phyloP scores from a whole-genome alignment of 2,888 invertebrate species.

The Aethes cnicana region DNA sequence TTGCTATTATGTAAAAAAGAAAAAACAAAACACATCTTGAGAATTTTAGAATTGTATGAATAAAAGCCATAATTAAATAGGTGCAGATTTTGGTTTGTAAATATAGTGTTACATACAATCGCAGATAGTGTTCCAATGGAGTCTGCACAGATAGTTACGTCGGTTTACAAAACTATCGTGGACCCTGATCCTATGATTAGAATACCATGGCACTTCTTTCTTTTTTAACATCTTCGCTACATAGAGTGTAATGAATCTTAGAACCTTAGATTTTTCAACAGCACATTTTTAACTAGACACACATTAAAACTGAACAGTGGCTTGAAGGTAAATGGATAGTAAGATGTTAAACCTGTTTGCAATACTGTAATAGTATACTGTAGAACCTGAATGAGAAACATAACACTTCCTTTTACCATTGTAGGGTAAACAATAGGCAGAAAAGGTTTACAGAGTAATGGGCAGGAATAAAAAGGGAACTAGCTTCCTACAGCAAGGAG shows the following conservation, averaged over 20 bases:
- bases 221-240: slow-evolving; percentile 69
- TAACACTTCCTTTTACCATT: slow-evolving; percentile 49
- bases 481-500: neutral
- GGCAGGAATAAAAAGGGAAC: slow-evolving; percentile 13
- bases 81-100: too few relatives aligned
- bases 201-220: slow-evolving; percentile 72
- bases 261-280: too few relatives aligned
- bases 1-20: too few relatives aligned
- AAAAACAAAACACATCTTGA: too few relatives aligned
- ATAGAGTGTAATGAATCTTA: too few relatives aligned
- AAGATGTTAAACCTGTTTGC: slow-evolving; percentile 58
- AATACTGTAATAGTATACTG: slow-evolving; percentile 50
- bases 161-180: slow-evolving; percentile 67
- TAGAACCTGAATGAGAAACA: slow-evolving; percentile 41
- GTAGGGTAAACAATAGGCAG: slow-evolving; percentile 46
- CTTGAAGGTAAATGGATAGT: slow-evolving; percentile 51
- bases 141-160: slow-evolving; percentile 61
- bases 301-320: slow-evolving; percentile 42
- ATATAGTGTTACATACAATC: slow-evolving; percentile 61
- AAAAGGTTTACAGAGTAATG: slow-evolving; percentile 15
- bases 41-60: too few relatives aligned
- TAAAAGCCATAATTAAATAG: too few relatives aligned
- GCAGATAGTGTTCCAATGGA: slow-evolving; percentile 70
- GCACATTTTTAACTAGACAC: slow-evolving; percentile 33
- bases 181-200: slow-evolving; percentile 64